Evolutionary conservation across 2,113 vertebrate genomes (phyloP).

Genomic region (Gasterosteus nipponicus): DNA sequence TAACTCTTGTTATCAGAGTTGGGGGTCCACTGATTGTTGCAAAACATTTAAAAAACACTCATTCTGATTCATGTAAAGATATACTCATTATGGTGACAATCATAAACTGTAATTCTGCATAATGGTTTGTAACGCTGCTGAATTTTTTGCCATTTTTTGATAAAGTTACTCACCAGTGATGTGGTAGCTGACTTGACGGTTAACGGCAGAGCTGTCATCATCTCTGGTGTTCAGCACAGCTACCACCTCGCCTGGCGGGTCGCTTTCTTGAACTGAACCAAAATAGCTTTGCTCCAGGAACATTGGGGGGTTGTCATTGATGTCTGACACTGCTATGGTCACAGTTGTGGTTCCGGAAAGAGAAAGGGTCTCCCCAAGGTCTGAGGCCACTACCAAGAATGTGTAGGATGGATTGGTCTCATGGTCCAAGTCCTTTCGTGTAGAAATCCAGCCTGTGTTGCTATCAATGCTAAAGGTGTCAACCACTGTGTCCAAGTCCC

Average conservation of each 20-base stretch:
- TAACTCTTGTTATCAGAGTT: background rate
- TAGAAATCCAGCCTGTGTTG: slow-evolving; percentile 96
- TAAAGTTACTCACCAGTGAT: slow-evolving; percentile 90
- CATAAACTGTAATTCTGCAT: background rate
- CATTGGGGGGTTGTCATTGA: slow-evolving; percentile 91
- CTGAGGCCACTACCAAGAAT: slow-evolving; percentile 92
- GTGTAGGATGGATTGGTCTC: slow-evolving; percentile 88
- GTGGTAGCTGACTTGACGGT: slow-evolving; percentile 96
- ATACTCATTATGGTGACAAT: background rate
- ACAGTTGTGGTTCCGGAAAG: slow-evolving; percentile 89
- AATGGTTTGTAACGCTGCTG: background rate
- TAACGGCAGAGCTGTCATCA: slow-evolving; percentile 89
- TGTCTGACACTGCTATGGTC: slow-evolving; percentile 89
- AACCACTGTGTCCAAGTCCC: slow-evolving; percentile 77
- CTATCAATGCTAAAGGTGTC: slow-evolving; percentile 89
- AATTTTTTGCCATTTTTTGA: background rate
- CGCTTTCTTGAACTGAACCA: slow-evolving; percentile 91
- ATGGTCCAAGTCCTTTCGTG: slow-evolving; percentile 91
- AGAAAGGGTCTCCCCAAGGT: slow-evolving; percentile 90
- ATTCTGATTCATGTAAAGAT: background rate
- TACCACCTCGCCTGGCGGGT: slow-evolving; percentile 93
- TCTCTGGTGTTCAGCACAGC: slow-evolving; percentile 94
- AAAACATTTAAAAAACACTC: background rate
- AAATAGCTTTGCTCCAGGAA: slow-evolving; percentile 90
- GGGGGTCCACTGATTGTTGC: background rate